Evolutionary conservation across 1,140 invertebrate genomes (phyloP), one percentile per base, ranked within the genome.

Genomic region (Rhagoletis pomonella): DNA sequence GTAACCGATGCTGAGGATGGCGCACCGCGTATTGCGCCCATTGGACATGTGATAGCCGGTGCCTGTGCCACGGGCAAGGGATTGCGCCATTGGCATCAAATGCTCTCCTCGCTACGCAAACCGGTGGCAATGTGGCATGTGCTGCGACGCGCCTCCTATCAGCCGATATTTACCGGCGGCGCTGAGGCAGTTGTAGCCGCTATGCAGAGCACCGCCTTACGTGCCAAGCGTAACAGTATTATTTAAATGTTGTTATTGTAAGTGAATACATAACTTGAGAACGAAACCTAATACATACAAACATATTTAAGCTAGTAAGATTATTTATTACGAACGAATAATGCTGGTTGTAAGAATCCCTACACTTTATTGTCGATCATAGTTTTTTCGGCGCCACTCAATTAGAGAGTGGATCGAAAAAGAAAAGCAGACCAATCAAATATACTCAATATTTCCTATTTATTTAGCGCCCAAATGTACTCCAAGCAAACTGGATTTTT

Each of bases 61-160:
- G 94, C 95, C 50, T 94, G 95, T 88, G 94, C 95, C 1, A 94
- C 94, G 3, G 97, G 96, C 59, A 95, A 95, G 90, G 95, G 96
- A 14, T 90, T 96, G n/a, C 95, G 95, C 73, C 97, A 97, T 90
- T 97, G 97, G 97, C 96, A 96, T 89, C 96, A 97, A 93, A 97
- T 97, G 97, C 93, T 97, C 87, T 94, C 95, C n/a, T 96, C 96
- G 29, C 94, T 97, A 65, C 95, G 97, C 87, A 97, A 96, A 91
- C 96, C 97, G 1, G 95, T 97, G 64, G 96, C 96, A 10, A 97
- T 97, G 96, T 97, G 97, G 97, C 97, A 97, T 93, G 94, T 96
- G 47, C 93, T 97, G n/a, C 94, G 96, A 88, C 90, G 91, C 39
- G 91, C 91, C 0, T 50, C 59, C 9, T 59, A 69, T 55, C 91